These are phyloP conservation scores for Protosalanx chinensis DNA, from an alignment of 2,797 vertebrate species.

Conservation along the genomic window DNA sequence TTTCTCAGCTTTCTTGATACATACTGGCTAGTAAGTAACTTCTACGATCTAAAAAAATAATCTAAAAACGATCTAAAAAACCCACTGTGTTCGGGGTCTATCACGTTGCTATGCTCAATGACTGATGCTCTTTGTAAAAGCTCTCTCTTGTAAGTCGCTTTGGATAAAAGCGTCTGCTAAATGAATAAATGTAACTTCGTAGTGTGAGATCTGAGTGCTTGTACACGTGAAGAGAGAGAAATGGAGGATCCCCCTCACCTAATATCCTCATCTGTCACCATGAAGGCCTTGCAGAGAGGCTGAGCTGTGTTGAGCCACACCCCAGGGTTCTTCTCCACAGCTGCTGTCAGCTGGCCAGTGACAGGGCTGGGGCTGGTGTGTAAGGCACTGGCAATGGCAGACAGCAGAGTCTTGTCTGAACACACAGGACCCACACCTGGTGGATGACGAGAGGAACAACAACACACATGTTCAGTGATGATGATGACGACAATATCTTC, in stretches of 20 bases:
- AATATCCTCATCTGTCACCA: constrained; percentile 96
- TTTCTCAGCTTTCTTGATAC: too few relatives aligned
- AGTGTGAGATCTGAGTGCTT: neutral
- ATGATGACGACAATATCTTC: neutral
- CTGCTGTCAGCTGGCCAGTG: constrained; percentile 90
- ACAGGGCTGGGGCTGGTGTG: constrained; percentile 92
- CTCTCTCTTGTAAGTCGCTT: too few relatives aligned
- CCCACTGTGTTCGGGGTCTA: too few relatives aligned
- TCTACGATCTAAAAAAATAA: too few relatives aligned
- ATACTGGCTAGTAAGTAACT: too few relatives aligned
- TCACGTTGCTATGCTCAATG: too few relatives aligned
- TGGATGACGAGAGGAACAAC: constrained; percentile 9
- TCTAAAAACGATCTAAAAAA: too few relatives aligned
- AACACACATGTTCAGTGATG: neutral
- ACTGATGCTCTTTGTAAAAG: too few relatives aligned
- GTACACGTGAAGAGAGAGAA: neutral
- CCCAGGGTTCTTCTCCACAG: constrained; percentile 94
- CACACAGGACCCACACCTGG: constrained; percentile 88
- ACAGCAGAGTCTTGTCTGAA: constrained; percentile 90
- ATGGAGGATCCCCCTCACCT: constrained; percentile 66
- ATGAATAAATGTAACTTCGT: too few relatives aligned
- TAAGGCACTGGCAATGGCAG: constrained; percentile 91
- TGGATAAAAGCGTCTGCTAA: too few relatives aligned
- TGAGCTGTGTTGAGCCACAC: constrained; percentile 96
- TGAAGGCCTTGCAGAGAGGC: constrained; percentile 94